Evolutionary conservation across 2,888 invertebrate genomes (phyloP).

Genomic region (Antheraea assamensis): DNA sequence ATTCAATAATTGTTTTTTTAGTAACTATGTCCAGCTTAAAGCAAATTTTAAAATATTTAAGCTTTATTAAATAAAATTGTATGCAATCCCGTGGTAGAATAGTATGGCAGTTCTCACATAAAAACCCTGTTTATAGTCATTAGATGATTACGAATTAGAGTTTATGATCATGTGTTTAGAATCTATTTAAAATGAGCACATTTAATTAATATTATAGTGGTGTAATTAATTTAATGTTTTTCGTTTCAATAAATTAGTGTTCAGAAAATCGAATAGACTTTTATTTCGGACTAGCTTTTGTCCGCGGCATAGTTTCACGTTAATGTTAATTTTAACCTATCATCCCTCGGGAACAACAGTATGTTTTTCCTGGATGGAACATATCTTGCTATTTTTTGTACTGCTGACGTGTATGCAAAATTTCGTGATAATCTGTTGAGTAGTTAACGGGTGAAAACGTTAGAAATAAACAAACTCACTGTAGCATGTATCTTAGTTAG

Average conservation of each 20-base stretch:
- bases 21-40: background rate
- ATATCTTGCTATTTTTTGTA: too few species aligned
- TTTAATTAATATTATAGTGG: background rate
- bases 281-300: background rate
- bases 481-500: too few species aligned
- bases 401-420: too few species aligned
- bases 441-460: too few species aligned
- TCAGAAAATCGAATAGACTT: background rate
- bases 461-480: too few species aligned
- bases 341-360: too few species aligned
- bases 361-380: too few species aligned
- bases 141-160: constrained; percentile 4
- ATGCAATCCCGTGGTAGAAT: background rate
- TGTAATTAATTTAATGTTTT: background rate
- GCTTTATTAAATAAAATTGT: background rate
- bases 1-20: too few species aligned
- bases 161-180: background rate
- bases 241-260: background rate
- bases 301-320: too few species aligned
- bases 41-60: background rate
- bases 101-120: background rate
- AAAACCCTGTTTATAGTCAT: background rate
- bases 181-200: background rate
- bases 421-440: too few species aligned
- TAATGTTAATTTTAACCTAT: too few species aligned